Evolutionary conservation across 2,888 invertebrate genomes (phyloP), one percentile per base, ranked within the genome.

Genomic region (Tolmerus cingulatus): DNA sequence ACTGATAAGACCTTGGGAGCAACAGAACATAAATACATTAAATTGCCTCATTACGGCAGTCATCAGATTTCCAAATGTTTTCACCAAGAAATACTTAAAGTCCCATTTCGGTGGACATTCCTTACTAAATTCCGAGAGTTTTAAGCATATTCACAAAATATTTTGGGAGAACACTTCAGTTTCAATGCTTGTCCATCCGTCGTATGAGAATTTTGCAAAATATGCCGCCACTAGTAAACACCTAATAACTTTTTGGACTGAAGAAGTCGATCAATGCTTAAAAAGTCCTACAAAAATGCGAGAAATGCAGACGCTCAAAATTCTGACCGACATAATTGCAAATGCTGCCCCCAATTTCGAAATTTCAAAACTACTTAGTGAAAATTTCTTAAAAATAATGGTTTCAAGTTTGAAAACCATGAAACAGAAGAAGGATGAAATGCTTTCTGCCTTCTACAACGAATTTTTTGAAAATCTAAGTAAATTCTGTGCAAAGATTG

Each of bases 11-110:
- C 94, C 95, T 9, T 94, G 95, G 92, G 91, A 93, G 16, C 95
- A 95, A 85, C 95, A 96, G 89, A 94, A 93, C 40, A 91, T 96
- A 27, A 95, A 96, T 91, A 94, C 94, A 2, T 92, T 96, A 5
- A 94, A 95, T 90, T 93, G 95, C 86, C 91, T 96, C 5, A 91
- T 95, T 89, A 88, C 90, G 9, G 89, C 91, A 1, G 91, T 91
- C 86, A 90, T 91, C n/a, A 93, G 93, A 88, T 94, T 93, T 91
- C 94, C 94, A 1, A 90, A 90, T 4, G 89, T 94, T 5, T 92
- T 95, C 57, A 94, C 94, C 16, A 93, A 93, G 4, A 92, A 93
- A 89, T 93, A 93, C 89, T 89, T 96, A 1, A 94, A 94, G 89
- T 93, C 94, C 89, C 91, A 93, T 81, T 93, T 96, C 87, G 95